Conservation (phyloP, 2,888 invertebrate genomes). For the Drosophila meridiana region DNA sequence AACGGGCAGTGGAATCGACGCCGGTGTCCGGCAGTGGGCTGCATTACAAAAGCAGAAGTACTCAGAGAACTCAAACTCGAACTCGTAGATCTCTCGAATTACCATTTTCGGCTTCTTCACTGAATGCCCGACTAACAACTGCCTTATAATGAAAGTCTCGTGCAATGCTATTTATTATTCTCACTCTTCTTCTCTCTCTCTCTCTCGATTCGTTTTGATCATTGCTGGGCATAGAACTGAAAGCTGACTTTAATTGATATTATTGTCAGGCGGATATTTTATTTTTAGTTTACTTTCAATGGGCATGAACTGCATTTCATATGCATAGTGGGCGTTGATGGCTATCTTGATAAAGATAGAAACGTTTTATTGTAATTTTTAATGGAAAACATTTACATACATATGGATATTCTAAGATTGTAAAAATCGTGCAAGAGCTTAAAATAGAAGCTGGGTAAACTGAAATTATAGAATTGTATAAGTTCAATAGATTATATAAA, state of each 20-base stretch:
- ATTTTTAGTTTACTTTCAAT: slow-evolving; percentile 69
- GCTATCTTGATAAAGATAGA: slow-evolving; percentile 46
- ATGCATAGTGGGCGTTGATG: slow-evolving; percentile 45
- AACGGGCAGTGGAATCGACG: slow-evolving; percentile 33
- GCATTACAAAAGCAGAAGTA: slow-evolving; percentile 41
- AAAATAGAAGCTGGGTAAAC: background rate
- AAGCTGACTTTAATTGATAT: slow-evolving; percentile 71
- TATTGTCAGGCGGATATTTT: slow-evolving; percentile 70
- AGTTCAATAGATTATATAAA: background rate
- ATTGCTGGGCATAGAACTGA: slow-evolving; percentile 40
- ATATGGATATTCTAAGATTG: background rate
- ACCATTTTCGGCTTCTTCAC: slow-evolving; percentile 56
- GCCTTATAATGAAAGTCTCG: slow-evolving; percentile 74
- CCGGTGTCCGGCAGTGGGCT: slow-evolving; percentile 49
- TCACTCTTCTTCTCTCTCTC: slow-evolving; percentile 1
- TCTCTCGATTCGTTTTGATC: slow-evolving; percentile 14
- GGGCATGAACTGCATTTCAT: slow-evolving; percentile 57
- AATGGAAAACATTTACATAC: slow-evolving; percentile 16
- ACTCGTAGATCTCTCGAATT: slow-evolving; percentile 40
- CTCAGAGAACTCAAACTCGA: slow-evolving; percentile 23
- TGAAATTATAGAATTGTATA: background rate
- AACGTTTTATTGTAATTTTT: slow-evolving; percentile 29
- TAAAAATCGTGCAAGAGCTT: no score
- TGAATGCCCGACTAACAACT: slow-evolving; percentile 31
- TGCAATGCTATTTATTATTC: slow-evolving; percentile 58